A percentile compares a stretch with the other conserved stretches of the same genome.
phyloP scores from a whole-genome alignment of 2,797 vertebrate genomes.

The Falco novaeseelandiae region DNA sequence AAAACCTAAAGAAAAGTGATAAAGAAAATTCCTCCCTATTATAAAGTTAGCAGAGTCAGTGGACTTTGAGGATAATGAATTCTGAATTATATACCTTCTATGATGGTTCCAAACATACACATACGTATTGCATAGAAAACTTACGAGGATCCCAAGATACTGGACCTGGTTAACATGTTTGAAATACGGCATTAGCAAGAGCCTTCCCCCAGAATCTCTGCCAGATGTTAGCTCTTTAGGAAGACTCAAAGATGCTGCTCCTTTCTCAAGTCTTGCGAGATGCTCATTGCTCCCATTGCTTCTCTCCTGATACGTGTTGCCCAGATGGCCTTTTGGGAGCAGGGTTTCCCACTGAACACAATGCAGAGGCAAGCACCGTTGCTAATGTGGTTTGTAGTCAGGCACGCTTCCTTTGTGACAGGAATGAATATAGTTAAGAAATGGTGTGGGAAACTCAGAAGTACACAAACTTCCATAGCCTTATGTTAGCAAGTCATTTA shows the following conservation, averaged over 20 bases:
- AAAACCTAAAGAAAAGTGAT: background rate
- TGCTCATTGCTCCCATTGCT: conserved; percentile 7
- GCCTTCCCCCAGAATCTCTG: background rate
- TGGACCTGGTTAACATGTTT: background rate
- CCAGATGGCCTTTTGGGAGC: conserved; percentile 79
- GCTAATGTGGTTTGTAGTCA: conserved; percentile 78
- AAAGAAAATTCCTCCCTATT: background rate
- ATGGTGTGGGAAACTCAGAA: conserved; percentile 82
- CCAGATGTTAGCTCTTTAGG: conserved; percentile 72
- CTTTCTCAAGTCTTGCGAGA: conserved; percentile 3
- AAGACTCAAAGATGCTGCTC: background rate
- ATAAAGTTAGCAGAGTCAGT: background rate
- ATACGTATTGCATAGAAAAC: background rate
- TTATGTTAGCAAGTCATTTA: background rate
- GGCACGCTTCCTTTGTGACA: conserved; percentile 86
- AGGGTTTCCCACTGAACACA: conserved; percentile 74
- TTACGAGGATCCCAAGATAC: background rate
- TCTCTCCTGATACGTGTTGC: conserved; percentile 46
- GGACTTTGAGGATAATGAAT: background rate
- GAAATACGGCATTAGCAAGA: background rate
- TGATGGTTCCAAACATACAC: background rate
- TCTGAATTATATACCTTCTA: background rate
- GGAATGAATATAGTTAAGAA: conserved; percentile 68
- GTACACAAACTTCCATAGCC: conserved; percentile 64
- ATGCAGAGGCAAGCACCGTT: conserved; percentile 72